phyloP scores from a whole-genome alignment of 2,888 invertebrate genomes.

The Caenorhabditis sp. region DNA sequence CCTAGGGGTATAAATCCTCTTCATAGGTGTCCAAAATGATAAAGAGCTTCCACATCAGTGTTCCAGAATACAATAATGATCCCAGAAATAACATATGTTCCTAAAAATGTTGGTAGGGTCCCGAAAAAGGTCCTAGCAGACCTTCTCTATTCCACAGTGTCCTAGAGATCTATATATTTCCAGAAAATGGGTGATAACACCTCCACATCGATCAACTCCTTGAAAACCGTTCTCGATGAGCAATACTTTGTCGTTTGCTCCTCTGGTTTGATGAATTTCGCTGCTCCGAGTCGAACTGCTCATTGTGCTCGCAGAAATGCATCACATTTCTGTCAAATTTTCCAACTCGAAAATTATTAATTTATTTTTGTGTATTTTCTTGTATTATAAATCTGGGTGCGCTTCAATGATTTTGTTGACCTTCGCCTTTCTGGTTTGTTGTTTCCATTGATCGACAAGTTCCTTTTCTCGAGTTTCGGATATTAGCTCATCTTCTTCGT shows the following conservation, averaged over 20 bases:
- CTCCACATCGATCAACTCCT: background rate
- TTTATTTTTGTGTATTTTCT: background rate
- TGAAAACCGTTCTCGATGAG: constrained; percentile 9
- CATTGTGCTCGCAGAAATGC: constrained; percentile 26
- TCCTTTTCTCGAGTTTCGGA: constrained; percentile 14
- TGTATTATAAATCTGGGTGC: background rate
- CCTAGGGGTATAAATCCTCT: too few relatives aligned
- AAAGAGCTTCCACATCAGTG: too few relatives aligned
- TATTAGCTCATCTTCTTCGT: constrained; percentile 30
- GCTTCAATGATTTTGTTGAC: constrained; percentile 13
- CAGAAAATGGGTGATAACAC: background rate
- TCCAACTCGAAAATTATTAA: background rate
- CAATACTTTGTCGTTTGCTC: constrained; percentile 28
- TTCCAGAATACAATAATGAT: too few relatives aligned
- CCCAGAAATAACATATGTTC: too few relatives aligned
- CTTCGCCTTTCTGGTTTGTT: constrained; percentile 13
- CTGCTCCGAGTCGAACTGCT: constrained; percentile 22
- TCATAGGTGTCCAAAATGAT: too few relatives aligned
- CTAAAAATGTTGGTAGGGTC: too few relatives aligned
- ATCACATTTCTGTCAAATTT: constrained; percentile 34
- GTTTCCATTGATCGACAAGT: constrained; percentile 8
- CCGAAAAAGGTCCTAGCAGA: too few relatives aligned
- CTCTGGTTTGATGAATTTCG: constrained; percentile 24
- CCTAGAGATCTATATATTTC: too few relatives aligned
- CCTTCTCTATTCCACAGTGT: too few relatives aligned